phyloP scores from a whole-genome alignment of 2,113 vertebrate genomes.

The Onychorhynchus coronatus region DNA sequence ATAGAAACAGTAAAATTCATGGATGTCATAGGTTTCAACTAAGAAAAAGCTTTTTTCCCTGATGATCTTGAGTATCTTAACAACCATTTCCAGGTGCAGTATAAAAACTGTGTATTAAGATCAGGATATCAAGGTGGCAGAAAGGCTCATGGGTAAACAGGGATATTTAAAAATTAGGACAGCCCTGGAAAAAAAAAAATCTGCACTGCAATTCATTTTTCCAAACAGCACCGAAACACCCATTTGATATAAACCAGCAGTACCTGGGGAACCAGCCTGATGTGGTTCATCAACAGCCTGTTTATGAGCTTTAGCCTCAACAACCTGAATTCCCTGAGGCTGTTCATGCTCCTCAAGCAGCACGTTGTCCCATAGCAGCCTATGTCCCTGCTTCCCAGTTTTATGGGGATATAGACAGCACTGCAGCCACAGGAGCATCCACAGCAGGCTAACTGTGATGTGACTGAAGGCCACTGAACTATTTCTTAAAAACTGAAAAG shows the following conservation, averaged over 20 bases:
- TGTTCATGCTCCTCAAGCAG: not conserved
- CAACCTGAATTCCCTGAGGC: accelerated
- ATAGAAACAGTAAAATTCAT: not conserved
- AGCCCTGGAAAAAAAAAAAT: not conserved
- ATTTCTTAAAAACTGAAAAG: not conserved
- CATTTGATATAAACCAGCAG: not conserved
- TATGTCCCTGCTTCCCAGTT: accelerated
- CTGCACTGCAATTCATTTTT: not conserved
- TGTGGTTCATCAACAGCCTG: accelerated
- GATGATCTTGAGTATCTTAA: accelerated
- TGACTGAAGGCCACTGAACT: not conserved
- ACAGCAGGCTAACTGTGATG: accelerated
- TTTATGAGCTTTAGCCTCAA: not conserved
- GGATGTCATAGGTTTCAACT: not conserved
- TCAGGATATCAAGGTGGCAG: not conserved
- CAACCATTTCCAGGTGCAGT: not conserved
- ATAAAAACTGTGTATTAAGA: not conserved
- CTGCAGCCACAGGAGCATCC: not conserved
- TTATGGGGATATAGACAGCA: too few species aligned
- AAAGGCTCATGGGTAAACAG: not conserved
- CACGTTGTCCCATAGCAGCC: not conserved
- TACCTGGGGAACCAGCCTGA: not conserved
- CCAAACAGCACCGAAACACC: not conserved
- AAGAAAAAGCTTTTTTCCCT: not conserved
- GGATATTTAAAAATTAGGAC: not conserved